phyloP scores from a whole-genome alignment of 1,140 invertebrate species.

The Diorhabda carinulata region DNA sequence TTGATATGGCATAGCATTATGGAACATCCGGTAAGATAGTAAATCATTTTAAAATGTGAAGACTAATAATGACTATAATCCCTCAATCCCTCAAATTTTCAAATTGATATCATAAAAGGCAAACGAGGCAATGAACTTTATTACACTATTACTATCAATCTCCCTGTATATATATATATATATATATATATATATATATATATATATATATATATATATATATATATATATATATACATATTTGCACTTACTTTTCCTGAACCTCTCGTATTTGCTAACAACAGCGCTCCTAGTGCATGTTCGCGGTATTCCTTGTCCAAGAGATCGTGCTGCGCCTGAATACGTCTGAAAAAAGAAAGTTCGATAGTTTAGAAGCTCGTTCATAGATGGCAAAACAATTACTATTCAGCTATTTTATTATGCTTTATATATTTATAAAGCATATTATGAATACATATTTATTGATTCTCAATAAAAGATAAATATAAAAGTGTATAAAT shows the following conservation, averaged over 20 bases:
- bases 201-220: neutral
- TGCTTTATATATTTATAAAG: neutral
- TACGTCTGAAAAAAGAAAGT: constrained; percentile 54
- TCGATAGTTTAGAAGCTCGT: neutral
- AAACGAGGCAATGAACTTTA: too few species aligned
- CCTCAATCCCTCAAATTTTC: too few species aligned
- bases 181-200: neutral
- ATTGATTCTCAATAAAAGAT: neutral
- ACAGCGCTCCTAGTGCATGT: constrained; percentile 63
- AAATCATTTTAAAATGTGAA: too few species aligned
- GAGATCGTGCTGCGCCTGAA: constrained; percentile 68
- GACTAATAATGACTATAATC: too few species aligned
- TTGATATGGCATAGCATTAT: too few species aligned
- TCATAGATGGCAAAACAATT: neutral
- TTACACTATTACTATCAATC: too few species aligned
- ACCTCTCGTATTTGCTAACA: constrained; percentile 59
- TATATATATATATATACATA: constrained; percentile 3
- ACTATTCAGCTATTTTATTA: neutral
- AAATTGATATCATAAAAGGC: too few species aligned
- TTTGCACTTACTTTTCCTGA: constrained; percentile 60
- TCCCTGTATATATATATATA: too few species aligned
- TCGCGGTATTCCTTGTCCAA: constrained; percentile 67
- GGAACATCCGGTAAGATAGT: too few species aligned
- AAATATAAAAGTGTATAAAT: neutral
- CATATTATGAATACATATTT: neutral